Evolutionary conservation across 2,888 invertebrate genomes (phyloP), one percentile per base, ranked within the genome.

Genomic region (Tinea trinotella): DNA sequence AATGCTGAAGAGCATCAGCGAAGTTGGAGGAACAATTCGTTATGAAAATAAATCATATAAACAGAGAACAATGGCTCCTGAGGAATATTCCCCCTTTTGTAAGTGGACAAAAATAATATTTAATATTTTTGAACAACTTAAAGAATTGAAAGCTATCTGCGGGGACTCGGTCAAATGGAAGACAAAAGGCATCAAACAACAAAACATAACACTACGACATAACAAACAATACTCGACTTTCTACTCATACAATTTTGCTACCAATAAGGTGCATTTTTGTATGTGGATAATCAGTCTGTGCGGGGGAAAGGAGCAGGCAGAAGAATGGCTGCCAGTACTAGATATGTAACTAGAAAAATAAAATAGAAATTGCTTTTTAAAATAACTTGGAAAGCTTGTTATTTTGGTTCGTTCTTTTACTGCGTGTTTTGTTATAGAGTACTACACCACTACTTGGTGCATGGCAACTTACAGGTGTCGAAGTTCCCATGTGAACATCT

Each of bases 71-170:
- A 9, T 24, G 24, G 24, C n/a, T n/a, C n/a, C n/a, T n/a, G n/a
- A n/a, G 24, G 6, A 24, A 24, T 7, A 24, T n/a, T n/a, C n/a
- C 24, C 9, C 40, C 40, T 46, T 19, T n/a, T 46, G 3, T 46
- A 46, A 19, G 10, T 46, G 9, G 10, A 40, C 2, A 12, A 40
- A 6, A 19, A 46, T 46, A n/a, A 46, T n/a, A 19, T 17, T 17
- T 44, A 5, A 44, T 46, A 46, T 46, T 18, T 46, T 46, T 46
- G 10, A 19, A 46, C 46, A 46, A 40, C 5, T 46, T 46, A 19
- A 46, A 46, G 19, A 46, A 46, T 46, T 46, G 46, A 46, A 46
- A 46, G 46, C 46, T 46, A 40, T 40, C 40, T 40, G 35, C 12
- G 35, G 12, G 13, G 40, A 13, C 40, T 40, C 40, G 40, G 10